Evolutionary conservation across 2,888 invertebrate species (phyloP).

Genomic region (Rotaria socialis): DNA sequence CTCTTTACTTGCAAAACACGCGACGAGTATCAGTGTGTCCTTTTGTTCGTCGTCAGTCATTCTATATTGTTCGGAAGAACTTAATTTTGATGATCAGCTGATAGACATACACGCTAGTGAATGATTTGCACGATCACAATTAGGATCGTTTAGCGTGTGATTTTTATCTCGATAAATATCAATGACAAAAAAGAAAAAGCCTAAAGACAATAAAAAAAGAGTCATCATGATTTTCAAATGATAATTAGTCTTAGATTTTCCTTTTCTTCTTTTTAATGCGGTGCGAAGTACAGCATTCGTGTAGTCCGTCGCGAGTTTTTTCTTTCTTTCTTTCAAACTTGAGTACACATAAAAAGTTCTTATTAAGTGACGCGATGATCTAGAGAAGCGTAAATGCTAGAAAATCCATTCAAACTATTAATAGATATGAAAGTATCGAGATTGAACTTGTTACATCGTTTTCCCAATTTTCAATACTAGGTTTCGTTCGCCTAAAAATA

Average conservation of each 20-base stretch:
- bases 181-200: background rate
- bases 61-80: background rate
- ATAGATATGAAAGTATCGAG: no score
- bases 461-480: no score
- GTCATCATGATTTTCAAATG: background rate
- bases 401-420: no score
- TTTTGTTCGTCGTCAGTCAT: conserved; percentile 29
- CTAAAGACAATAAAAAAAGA: background rate
- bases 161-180: background rate
- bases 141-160: background rate
- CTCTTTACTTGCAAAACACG: background rate
- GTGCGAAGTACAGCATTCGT: no score
- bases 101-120: conserved; percentile 13
- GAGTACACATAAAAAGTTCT: no score
- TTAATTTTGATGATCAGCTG: conserved; percentile 20
- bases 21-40: conserved; percentile 18
- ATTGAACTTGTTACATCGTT: no score
- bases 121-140: background rate
- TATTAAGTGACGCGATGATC: no score
- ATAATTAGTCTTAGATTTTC: background rate
- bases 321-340: no score
- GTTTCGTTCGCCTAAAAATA: no score
- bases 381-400: no score
- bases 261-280: background rate
- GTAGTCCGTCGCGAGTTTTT: no score